A percentile compares a stretch with the other conserved stretches of the same genome.
Evolutionary conservation across 2,113 vertebrate species (phyloP).

Genomic region (Gobio gobio): DNA sequence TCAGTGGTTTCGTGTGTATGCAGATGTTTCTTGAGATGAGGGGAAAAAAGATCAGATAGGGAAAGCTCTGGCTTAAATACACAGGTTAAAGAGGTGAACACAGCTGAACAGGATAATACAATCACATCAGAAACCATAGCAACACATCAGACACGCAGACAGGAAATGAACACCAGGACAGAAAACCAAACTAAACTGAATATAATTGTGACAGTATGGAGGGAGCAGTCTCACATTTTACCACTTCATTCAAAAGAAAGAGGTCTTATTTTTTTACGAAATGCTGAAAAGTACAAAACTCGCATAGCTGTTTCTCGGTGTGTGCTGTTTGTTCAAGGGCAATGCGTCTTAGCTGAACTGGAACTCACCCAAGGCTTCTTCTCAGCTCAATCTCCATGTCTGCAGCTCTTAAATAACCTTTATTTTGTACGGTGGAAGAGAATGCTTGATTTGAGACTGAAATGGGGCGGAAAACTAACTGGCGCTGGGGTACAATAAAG

Average conservation of each 20-base stretch:
- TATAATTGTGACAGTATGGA: not conserved
- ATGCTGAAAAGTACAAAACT: not conserved
- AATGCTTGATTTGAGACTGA: slow-evolving; percentile 65
- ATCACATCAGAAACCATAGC: not conserved
- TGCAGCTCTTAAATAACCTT: slow-evolving; percentile 55
- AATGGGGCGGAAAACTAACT: slow-evolving; percentile 69
- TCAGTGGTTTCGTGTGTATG: too few relatives aligned
- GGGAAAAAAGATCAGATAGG: too few relatives aligned
- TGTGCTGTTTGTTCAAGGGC: not conserved
- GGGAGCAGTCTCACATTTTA: not conserved
- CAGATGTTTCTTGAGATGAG: too few relatives aligned
- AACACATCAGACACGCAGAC: not conserved
- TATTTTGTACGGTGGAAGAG: slow-evolving; percentile 44
- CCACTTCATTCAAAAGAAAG: slow-evolving; percentile 16
- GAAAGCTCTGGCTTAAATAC: too few relatives aligned
- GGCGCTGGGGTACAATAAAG: slow-evolving; percentile 52
- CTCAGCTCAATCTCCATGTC: slow-evolving; percentile 31
- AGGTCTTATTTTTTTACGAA: not conserved
- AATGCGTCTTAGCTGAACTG: slow-evolving; percentile 24
- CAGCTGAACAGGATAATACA: too few relatives aligned
- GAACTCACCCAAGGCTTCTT: slow-evolving; percentile 20
- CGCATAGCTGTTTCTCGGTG: not conserved
- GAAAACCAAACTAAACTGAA: not conserved
- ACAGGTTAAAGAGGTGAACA: too few relatives aligned
- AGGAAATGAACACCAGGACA: not conserved